Percentiles rank a stretch among this genome's conserved stretches.
Conservation (phyloP, 30 jellyfish, hydroid and myxozoan genomes). For the Nemopilema nomurai region DNA sequence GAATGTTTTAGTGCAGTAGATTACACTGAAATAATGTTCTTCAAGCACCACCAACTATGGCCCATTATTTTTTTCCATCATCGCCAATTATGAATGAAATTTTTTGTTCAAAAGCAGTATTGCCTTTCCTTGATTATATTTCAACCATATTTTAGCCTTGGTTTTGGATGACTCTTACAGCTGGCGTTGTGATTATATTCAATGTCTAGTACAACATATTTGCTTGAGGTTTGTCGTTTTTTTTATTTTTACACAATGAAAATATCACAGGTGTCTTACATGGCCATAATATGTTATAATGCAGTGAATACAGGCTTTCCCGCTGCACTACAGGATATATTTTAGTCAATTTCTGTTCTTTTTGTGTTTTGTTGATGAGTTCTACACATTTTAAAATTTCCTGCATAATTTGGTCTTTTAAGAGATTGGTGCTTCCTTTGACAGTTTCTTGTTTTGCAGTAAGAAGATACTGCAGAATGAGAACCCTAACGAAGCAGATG, state of each 20-base stretch:
- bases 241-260: background rate
- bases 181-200: background rate
- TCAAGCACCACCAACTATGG: background rate
- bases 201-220: background rate
- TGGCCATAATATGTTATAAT: background rate
- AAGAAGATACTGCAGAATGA: background rate
- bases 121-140: background rate
- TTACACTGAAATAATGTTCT: background rate
- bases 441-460: background rate
- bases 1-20: background rate
- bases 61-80: background rate
- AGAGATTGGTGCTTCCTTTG: background rate
- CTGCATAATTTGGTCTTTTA: background rate
- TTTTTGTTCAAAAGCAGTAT: background rate
- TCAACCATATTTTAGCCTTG: background rate
- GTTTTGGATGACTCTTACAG: background rate
- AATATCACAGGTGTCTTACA: background rate
- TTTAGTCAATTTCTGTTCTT: background rate
- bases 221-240: background rate
- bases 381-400: background rate
- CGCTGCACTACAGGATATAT: background rate
- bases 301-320: background rate
- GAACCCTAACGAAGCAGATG: background rate
- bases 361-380: background rate
- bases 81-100: background rate